phyloP scores from a whole-genome alignment of 2,797 vertebrate genomes.

The Sebastolobus alascanus region DNA sequence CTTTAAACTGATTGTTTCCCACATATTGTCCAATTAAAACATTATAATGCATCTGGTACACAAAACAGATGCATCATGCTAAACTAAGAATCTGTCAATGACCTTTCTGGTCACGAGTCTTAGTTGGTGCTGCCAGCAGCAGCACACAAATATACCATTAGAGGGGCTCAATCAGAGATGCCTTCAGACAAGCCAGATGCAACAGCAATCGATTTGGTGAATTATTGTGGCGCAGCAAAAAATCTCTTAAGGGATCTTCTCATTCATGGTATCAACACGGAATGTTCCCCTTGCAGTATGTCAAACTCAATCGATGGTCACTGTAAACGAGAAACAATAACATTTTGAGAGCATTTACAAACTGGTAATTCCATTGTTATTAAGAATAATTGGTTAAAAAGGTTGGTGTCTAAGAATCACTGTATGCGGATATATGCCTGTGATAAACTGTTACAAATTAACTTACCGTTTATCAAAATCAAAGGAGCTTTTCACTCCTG shows the following conservation, averaged over 20 bases:
- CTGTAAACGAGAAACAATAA: neutral
- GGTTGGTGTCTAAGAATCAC: neutral
- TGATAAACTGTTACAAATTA: neutral
- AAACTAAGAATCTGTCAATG: too few species aligned
- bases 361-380: neutral
- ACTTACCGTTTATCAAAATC: neutral
- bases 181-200: neutral
- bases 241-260: neutral
- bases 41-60: neutral
- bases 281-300: neutral
- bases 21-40: neutral
- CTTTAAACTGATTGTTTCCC: neutral
- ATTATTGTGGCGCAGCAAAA: too few species aligned
- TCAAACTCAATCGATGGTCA: conserved; percentile 9
- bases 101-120: neutral
- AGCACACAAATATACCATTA: neutral
- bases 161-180: neutral
- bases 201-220: neutral
- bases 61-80: neutral
- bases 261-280: neutral
- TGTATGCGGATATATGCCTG: neutral
- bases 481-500: conserved; percentile 19
- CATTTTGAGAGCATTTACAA: neutral
- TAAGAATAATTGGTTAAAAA: too few species aligned
- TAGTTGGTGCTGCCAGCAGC: neutral